Percentiles rank a stretch among this genome's conserved stretches.
These are phyloP conservation scores for Acrocephalus scirpaceus DNA, from an alignment of 2,797 vertebrate genomes.

Conservation along the genomic window DNA sequence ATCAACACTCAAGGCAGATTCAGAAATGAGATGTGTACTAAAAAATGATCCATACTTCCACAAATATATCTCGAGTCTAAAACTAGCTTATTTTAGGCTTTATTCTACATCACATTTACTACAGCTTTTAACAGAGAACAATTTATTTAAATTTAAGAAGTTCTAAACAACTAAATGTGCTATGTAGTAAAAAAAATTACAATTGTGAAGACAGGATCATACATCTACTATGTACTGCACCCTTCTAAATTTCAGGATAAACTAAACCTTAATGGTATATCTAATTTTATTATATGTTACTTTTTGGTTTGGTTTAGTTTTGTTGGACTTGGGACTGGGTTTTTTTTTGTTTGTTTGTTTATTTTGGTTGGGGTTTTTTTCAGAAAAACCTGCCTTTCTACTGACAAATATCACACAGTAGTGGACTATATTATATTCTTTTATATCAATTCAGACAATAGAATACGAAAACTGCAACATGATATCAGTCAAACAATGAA, in stretches of 20 bases:
- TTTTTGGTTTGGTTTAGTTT: neutral
- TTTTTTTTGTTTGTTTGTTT: neutral
- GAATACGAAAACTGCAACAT: neutral
- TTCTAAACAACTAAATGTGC: neutral
- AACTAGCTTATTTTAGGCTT: neutral
- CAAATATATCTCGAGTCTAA: neutral
- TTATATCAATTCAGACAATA: neutral
- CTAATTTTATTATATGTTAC: neutral
- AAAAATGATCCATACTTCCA: neutral
- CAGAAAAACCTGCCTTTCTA: neutral
- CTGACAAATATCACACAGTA: neutral
- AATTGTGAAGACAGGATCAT: neutral
- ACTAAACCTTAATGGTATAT: neutral
- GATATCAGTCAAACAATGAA: neutral
- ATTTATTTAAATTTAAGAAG: neutral
- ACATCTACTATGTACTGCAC: neutral
- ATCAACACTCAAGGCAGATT: neutral
- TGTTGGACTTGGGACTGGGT: rapidly evolving
- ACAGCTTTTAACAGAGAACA: neutral
- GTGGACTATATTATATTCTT: neutral
- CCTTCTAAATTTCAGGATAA: neutral
- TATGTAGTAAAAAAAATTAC: neutral
- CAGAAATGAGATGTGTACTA: neutral
- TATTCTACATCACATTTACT: neutral
- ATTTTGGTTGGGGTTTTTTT: neutral